Conservation (phyloP, 2,888 invertebrate genomes). For the Oligia strigilis region DNA sequence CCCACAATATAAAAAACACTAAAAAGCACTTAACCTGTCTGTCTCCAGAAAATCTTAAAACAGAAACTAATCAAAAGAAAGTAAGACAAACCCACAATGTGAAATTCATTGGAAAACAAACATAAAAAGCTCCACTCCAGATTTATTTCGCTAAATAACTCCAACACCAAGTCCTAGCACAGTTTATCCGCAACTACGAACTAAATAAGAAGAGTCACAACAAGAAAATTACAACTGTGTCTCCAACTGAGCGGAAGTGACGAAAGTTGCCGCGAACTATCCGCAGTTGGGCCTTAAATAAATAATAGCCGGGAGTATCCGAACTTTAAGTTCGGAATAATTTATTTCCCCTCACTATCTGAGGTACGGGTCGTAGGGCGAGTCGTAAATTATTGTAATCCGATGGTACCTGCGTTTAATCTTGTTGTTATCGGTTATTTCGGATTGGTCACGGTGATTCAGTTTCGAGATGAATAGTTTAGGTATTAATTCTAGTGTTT, state of each 20-base stretch:
- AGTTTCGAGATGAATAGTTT: conserved; percentile 27
- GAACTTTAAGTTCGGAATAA: conserved; percentile 69
- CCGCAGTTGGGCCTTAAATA: conserved; percentile 66
- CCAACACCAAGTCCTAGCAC: conserved; percentile 37
- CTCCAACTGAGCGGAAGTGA: conserved; percentile 56
- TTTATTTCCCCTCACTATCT: conserved; percentile 69
- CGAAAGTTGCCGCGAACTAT: conserved; percentile 59
- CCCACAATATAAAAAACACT: not conserved
- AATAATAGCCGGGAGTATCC: conserved; percentile 66
- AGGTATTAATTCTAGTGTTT: conserved; percentile 2
- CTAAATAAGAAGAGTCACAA: conserved; percentile 43
- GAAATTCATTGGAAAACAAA: conserved; percentile 37
- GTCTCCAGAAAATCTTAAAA: conserved; percentile 19
- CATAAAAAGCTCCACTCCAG: conserved; percentile 7
- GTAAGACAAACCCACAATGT: conserved; percentile 8
- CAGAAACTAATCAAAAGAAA: conserved; percentile 34
- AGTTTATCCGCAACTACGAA: conserved; percentile 42
- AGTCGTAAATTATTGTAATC: conserved; percentile 66
- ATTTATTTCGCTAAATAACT: conserved; percentile 32
- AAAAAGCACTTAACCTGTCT: conserved; percentile 23
- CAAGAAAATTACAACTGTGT: conserved; percentile 51
- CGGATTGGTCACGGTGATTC: conserved; percentile 48
- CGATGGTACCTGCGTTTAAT: conserved; percentile 57
- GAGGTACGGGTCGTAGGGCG: conserved; percentile 45
- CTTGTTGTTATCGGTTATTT: conserved; percentile 59